Percentiles rank a stretch among this genome's conserved stretches.
phyloP scores from a whole-genome alignment of 2,797 vertebrate genomes.

The Chiroxiphia lanceolata region DNA sequence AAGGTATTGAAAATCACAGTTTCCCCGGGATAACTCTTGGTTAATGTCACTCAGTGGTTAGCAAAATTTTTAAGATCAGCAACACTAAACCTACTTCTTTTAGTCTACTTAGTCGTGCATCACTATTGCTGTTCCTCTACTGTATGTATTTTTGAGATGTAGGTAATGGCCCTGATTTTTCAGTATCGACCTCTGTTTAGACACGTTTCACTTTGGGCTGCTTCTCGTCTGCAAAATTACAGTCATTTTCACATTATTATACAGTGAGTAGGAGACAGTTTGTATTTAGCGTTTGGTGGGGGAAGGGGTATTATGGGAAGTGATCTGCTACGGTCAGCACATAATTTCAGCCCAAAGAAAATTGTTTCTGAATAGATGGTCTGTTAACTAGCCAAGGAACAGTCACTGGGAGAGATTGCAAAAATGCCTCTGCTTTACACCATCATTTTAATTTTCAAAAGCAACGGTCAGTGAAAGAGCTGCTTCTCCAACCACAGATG shows the following conservation, averaged over 20 bases:
- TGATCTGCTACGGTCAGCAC: conserved; percentile 80
- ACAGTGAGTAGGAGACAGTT: conserved; percentile 78
- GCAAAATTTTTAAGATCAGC: conserved; percentile 35
- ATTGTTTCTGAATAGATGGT: conserved; percentile 81
- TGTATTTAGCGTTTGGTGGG: conserved; percentile 77
- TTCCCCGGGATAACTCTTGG: not conserved
- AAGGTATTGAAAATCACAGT: not conserved
- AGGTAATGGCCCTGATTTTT: conserved; percentile 79
- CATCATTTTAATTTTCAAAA: conserved; percentile 63
- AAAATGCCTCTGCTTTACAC: conserved; percentile 70
- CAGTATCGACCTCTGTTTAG: conserved; percentile 80
- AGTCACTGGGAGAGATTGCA: conserved; percentile 71
- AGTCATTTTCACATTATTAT: conserved; percentile 83
- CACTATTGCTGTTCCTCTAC: conserved; percentile 67
- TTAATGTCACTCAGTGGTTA: not conserved
- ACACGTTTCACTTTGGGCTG: conserved; percentile 78
- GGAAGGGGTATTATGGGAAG: conserved; percentile 79
- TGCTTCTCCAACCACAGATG: conserved; percentile 29
- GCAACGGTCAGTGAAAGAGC: conserved; percentile 17
- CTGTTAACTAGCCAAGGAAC: conserved; percentile 78
- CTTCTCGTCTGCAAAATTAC: conserved; percentile 79
- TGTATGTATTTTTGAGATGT: conserved; percentile 79
- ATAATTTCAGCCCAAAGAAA: conserved; percentile 81
- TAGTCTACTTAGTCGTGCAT: conserved; percentile 36
- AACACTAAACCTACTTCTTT: not conserved